phyloP scores from a whole-genome alignment of 2,888 invertebrate species.

The Linnaemya vulpina region DNA sequence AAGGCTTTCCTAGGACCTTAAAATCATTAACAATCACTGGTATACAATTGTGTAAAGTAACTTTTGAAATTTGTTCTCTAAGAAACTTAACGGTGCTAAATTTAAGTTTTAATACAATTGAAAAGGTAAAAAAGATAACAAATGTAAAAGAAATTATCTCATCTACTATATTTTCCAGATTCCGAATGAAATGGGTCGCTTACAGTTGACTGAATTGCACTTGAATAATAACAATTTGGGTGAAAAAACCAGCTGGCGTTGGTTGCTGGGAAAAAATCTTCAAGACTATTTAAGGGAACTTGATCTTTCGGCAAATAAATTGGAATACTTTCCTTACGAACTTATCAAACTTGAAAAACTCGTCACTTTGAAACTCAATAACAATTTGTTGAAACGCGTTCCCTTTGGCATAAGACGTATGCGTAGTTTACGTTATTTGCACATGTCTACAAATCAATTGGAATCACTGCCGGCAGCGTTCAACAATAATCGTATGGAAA shows the following conservation, averaged over 20 bases:
- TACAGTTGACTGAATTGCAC: constrained; percentile 86
- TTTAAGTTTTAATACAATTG: constrained; percentile 88
- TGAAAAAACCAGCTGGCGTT: constrained; percentile 84
- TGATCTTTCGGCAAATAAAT: constrained; percentile 87
- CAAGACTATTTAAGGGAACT: constrained; percentile 85
- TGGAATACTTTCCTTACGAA: constrained; percentile 85
- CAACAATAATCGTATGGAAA: constrained; percentile 78
- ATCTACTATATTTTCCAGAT: constrained; percentile 70
- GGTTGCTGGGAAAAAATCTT: constrained; percentile 85
- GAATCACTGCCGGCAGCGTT: constrained; percentile 81
- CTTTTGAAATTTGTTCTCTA: constrained; percentile 88
- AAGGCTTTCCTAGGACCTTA: constrained; percentile 89
- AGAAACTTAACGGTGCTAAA: constrained; percentile 87
- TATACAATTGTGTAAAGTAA: constrained; percentile 86
- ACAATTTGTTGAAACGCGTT: constrained; percentile 85
- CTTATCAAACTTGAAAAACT: constrained; percentile 86
- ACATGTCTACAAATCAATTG: constrained; percentile 79
- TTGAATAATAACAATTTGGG: constrained; percentile 87
- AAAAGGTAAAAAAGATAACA: constrained; percentile 83
- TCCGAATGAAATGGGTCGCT: constrained; percentile 87
- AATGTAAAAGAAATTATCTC: background rate
- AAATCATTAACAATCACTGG: constrained; percentile 86
- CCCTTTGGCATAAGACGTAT: constrained; percentile 87
- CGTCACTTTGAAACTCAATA: constrained; percentile 86
- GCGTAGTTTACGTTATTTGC: constrained; percentile 78